Conservation (phyloP, 2,888 invertebrate species). For the Saturnia pavonia region DNA sequence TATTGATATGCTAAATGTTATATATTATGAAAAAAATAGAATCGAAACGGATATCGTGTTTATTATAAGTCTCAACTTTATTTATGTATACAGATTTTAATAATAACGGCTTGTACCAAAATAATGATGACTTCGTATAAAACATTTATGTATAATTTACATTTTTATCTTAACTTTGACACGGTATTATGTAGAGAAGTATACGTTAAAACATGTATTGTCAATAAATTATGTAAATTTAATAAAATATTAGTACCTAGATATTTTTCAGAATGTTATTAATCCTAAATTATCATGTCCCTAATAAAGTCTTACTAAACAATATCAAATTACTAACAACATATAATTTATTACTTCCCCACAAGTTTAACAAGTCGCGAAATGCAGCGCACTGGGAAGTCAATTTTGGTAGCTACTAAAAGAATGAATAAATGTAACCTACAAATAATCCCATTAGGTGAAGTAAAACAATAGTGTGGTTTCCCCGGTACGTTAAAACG, state of each 20-base stretch:
- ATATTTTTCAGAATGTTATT: background rate
- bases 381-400: conserved; percentile 9
- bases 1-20: too few relatives aligned
- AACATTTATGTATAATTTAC: conserved; percentile 17
- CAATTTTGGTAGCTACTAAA: conserved; percentile 25
- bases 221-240: background rate
- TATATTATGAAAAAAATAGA: conserved; percentile 1
- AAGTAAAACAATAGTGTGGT: conserved; percentile 32
- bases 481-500: conserved; percentile 49
- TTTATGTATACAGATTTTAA: background rate
- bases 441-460: conserved; percentile 30
- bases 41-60: background rate
- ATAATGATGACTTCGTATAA: conserved; percentile 20
- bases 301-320: conserved; percentile 8
- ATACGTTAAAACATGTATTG: background rate
- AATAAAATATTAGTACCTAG: too few relatives aligned
- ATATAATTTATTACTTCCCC: conserved; percentile 12
- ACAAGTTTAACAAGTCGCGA: conserved; percentile 8
- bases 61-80: conserved; percentile 4
- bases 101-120: background rate
- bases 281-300: background rate
- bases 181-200: background rate
- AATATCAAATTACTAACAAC: conserved; percentile 1
- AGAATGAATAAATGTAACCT: conserved; percentile 23
- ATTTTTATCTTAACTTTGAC: conserved; percentile 8